A percentile compares a stretch with the other conserved stretches of the same genome.
These are phyloP conservation scores for western clawed frog (Xenopus tropicalis) DNA, from an alignment of 2,113 vertebrate species.

Conservation along the genomic window DNA sequence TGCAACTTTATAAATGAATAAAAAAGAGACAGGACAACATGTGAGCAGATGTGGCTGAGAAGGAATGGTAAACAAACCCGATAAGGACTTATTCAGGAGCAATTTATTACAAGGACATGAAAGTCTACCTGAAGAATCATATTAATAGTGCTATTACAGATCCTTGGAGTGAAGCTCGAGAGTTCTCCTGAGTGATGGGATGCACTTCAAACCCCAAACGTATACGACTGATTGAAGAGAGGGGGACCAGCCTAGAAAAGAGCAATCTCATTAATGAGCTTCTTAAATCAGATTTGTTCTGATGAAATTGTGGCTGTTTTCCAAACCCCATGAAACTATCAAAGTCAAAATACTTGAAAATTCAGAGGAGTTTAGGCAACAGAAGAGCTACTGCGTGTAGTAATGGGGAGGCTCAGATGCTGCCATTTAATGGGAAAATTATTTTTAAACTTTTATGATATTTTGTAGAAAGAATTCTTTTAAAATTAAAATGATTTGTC, in stretches of 20 bases:
- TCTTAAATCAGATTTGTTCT: conserved; percentile 41
- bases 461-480: too few species aligned
- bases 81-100: conserved; percentile 31
- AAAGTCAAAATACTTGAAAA: conserved; percentile 28
- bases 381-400: too few species aligned
- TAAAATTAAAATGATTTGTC: too few species aligned
- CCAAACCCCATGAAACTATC: conserved; percentile 12
- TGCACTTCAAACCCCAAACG: conserved; percentile 39
- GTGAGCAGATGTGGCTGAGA: conserved; percentile 16
- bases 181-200: conserved; percentile 37
- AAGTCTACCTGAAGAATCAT: conserved; percentile 37
- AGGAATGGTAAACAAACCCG: conserved; percentile 28
- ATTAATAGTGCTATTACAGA: conserved; percentile 40
- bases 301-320: conserved; percentile 39
- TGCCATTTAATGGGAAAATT: too few species aligned
- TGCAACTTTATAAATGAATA: too few species aligned
- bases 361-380: neutral
- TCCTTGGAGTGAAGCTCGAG: conserved; percentile 25
- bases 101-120: conserved; percentile 41
- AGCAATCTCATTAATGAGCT: conserved; percentile 43
- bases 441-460: too few species aligned
- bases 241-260: conserved; percentile 33
- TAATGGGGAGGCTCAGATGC: too few species aligned
- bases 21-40: too few species aligned
- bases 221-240: conserved; percentile 34